A percentile compares a stretch with the other conserved stretches of the same genome.
phyloP scores from a whole-genome alignment of 2,888 invertebrate species.

The Apamea sordens region DNA sequence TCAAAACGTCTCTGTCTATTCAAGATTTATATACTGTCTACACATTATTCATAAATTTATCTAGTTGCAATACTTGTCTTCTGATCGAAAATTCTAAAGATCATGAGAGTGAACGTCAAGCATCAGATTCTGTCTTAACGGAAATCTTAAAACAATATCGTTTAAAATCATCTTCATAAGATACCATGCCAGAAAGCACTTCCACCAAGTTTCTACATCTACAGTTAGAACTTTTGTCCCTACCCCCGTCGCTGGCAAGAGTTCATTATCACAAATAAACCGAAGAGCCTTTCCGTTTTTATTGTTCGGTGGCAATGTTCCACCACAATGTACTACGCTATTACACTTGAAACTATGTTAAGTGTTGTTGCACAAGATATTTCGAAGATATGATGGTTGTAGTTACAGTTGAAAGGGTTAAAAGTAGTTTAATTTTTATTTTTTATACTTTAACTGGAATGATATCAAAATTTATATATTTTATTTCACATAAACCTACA shows the following conservation, averaged over 20 bases:
- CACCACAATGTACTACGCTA: slow-evolving; percentile 73
- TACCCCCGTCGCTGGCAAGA: slow-evolving; percentile 76
- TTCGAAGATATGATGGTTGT: slow-evolving; percentile 56
- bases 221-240: slow-evolving; percentile 62
- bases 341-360: slow-evolving; percentile 80
- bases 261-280: slow-evolving; percentile 88
- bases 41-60: not conserved
- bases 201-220: slow-evolving; percentile 67
- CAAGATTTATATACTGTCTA: too few relatives aligned
- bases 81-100: not conserved
- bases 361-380: slow-evolving; percentile 68
- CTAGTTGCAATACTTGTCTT: not conserved
- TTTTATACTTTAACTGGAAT: not conserved
- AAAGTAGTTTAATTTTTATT: slow-evolving; percentile 22
- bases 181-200: slow-evolving; percentile 41
- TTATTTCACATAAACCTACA: too few relatives aligned
- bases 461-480: not conserved
- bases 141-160: not conserved
- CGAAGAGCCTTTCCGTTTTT: slow-evolving; percentile 83
- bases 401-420: slow-evolving; percentile 17
- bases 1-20: not conserved
- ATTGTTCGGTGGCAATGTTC: slow-evolving; percentile 73
- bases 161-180: slow-evolving; percentile 24
- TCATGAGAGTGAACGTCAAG: not conserved
- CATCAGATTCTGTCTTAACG: not conserved